Evolutionary conservation across 64 coral and sea anemone genomes (phyloP), one percentile per base, ranked within the genome.

Genomic region (Anthopleura sola): DNA sequence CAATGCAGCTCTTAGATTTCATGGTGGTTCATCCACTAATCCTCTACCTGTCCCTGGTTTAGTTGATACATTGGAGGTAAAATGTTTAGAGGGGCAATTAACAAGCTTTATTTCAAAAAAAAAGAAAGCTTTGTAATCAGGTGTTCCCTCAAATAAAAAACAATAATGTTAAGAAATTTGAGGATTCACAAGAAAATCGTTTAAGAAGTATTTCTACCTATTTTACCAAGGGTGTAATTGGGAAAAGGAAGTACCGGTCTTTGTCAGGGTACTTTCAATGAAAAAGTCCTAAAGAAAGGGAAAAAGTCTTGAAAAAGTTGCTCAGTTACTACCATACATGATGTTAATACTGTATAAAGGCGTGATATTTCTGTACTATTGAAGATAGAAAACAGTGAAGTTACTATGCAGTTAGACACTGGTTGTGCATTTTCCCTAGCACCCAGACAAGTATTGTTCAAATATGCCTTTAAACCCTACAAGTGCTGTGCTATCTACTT

Each of bases 401-500:
- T 78, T 40, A 37, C 23, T 23, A 78, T 78, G 75, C 75, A 78
- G 6, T 32, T 78, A 78, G 75, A 78, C 36, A 78, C 36, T 20
- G 75, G 75, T 37, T 78, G 36, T 78, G 75, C 75, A 31, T 78
- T 24, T 32, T 78, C 33, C 4, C 62, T 84, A 5, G 75, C 83
- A 17, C 88, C 88, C 10, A 74, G 38, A 86, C 49, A 13, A 55
- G 60, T n/a, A 90, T 71, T 90, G 88, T 78, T 53, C 84, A 48
- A 86, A 94, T 75, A 60, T 92, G 50, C 34, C 66, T 4, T 23
- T 94, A 17, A 83, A 87, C 37, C 89, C 89, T 15, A 86, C 76
- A 57, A 86, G 54, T 86, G 83, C 69, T 6, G 36, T 80, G 32
- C 36, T 86, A 38, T 91, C 69, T 20, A 90, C 85, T 18, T 85